Evolutionary conservation across 2,797 vertebrate genomes (phyloP), one percentile per base, ranked within the genome.

Genomic region (Aythya fuligula): DNA sequence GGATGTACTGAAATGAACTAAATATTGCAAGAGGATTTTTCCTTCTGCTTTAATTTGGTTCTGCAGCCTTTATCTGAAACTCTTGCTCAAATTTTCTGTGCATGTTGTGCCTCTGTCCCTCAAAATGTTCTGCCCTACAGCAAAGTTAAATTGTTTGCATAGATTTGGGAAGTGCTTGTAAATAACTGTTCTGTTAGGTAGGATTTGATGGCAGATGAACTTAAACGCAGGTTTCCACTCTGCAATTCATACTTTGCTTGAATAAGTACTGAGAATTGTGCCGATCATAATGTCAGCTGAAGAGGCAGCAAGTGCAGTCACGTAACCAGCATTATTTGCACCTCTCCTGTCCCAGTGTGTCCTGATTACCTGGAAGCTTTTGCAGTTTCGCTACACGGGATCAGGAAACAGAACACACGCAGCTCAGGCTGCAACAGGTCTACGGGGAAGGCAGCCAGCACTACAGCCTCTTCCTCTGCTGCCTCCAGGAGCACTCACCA

Each of bases 21-120:
- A 93, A 91, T 91, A 90, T 91, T 93, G 77, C 94, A 65, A 88
- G 70, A 82, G 85, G 76, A 72, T 94, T 96, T 96, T 62, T 90
- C 85, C 36, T 65, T 86, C 93, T 93, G 43, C 87, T 94, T 95
- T 95, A 90, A 83, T 95, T 91, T 94, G 51, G 51, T 94, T 88
- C 85, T 92, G 87, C 39, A 88, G 71, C 54, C 39, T 43, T 8
- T 57, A 34, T 76, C 70, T 79, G 43, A 84, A 90, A 78, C 16
- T 75, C 51, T 41, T 56, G 25, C 73, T 87, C 38, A 32, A 36
- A 54, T 62, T 89, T 90, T 94, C 49, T 67, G 82, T 88, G 76
- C 6, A 0, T 70, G 62, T 84, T 54, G 57, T 72, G 72, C 62
- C 69, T 81, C 84, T 78, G 69, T 82, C 88, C 65, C 95, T 96